Conservation (phyloP, 1,140 invertebrate species). For the Euwallacea similis region DNA sequence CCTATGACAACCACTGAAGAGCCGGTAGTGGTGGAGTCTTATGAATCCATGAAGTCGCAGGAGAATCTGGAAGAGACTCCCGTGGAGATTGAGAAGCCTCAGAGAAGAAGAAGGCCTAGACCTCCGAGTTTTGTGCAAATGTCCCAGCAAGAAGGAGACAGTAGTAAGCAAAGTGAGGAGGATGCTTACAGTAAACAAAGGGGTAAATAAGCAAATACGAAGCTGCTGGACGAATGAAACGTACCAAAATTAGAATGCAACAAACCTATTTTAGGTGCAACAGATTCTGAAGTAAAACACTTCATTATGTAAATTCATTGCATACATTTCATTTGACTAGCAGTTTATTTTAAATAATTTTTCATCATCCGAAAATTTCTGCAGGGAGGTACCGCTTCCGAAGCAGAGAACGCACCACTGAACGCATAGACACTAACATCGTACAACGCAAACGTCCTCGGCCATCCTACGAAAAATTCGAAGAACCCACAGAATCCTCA, state of each 20-base stretch:
- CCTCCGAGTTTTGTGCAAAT: constrained; percentile 12
- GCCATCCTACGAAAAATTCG: constrained; percentile 10
- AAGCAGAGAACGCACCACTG: constrained; percentile 22
- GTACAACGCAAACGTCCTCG: constrained; percentile 22
- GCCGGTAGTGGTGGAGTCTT: constrained; percentile 40
- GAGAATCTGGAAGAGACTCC: constrained; percentile 16
- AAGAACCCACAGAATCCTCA: constrained; percentile 28
- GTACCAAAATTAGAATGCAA: not conserved
- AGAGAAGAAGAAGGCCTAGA: constrained; percentile 38
- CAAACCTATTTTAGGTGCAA: not conserved
- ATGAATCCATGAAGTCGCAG: constrained; percentile 41
- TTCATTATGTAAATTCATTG: too few species aligned
- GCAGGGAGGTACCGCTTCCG: constrained; percentile 16
- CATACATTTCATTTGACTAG: not conserved
- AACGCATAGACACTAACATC: not conserved
- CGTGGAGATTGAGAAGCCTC: constrained; percentile 43
- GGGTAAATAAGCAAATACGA: constrained; percentile 9
- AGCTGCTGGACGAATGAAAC: not conserved
- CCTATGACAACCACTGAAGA: constrained; percentile 39
- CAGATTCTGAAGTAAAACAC: too few species aligned
- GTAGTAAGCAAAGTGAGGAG: constrained; percentile 1
- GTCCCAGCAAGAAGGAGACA: not conserved
- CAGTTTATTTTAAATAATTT: not conserved
- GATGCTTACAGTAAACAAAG: constrained; percentile 15
- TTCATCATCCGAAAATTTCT: not conserved